These are phyloP conservation scores for Pocillopora damicornis DNA, from an alignment of 64 coral and sea anemone species.

Conservation along the genomic window DNA sequence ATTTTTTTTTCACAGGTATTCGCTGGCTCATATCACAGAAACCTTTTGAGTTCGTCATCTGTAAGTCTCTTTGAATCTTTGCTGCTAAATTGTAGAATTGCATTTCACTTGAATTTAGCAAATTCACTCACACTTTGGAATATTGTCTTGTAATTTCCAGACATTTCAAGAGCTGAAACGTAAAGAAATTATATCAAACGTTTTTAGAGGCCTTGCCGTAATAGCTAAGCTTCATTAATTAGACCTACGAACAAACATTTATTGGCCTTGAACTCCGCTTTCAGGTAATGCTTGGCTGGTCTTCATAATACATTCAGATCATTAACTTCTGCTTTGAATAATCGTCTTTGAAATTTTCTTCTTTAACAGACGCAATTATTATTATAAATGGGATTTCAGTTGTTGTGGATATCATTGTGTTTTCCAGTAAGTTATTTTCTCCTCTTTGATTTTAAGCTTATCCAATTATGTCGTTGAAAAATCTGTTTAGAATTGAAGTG, in stretches of 20 bases:
- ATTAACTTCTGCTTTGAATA: no score
- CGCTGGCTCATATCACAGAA: slow-evolving; percentile 76
- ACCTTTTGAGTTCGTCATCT: slow-evolving; percentile 70
- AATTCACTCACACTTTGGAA: no score
- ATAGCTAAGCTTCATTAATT: no score
- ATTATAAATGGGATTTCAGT: slow-evolving; percentile 70
- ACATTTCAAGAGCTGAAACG: no score
- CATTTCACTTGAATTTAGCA: not conserved
- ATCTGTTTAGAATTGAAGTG: not conserved
- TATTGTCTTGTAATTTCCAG: no score
- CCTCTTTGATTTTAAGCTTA: not conserved
- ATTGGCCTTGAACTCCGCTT: no score
- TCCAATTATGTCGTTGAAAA: not conserved
- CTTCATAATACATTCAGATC: no score
- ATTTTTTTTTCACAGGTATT: slow-evolving; percentile 50
- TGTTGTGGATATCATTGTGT: slow-evolving; percentile 66
- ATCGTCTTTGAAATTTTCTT: not conserved
- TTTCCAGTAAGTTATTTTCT: slow-evolving; percentile 62
- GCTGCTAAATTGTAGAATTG: not conserved
- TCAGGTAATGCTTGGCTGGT: no score
- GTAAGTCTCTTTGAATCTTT: slow-evolving; percentile 43
- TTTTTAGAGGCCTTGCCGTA: no score
- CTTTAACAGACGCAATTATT: slow-evolving; percentile 62
- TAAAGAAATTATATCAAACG: no score
- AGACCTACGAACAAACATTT: no score